phyloP scores from a whole-genome alignment of 1,140 invertebrate genomes.

The Diploscapter pachys region DNA sequence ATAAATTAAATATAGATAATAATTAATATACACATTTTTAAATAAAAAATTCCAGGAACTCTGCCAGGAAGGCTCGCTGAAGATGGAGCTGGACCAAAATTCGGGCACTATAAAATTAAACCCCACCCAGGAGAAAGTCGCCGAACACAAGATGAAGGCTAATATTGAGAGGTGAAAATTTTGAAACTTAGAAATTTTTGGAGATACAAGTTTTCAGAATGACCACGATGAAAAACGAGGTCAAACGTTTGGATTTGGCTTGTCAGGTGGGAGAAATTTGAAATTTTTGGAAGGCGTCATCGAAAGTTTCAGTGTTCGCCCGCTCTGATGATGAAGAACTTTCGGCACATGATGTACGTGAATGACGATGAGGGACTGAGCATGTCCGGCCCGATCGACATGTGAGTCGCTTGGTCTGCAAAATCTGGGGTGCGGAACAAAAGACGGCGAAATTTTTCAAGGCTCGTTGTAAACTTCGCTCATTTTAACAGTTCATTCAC shows the following conservation, averaged over 20 bases:
- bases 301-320: background rate
- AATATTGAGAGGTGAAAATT: background rate
- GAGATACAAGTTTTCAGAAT: conserved; percentile 7
- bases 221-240: background rate
- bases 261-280: conserved; percentile 1
- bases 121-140: background rate
- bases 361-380: no score
- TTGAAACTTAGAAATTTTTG: background rate
- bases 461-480: no score
- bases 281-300: background rate
- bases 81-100: background rate
- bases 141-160: background rate
- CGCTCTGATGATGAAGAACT: conserved; percentile 9
- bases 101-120: background rate
- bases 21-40: no score
- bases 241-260: conserved; percentile 6
- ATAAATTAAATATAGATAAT: no score
- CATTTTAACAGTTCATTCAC: no score
- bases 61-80: background rate
- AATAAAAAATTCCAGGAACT: conserved; percentile 1
- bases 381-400: conserved; percentile 2
- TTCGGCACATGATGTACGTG: background rate
- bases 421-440: no score
- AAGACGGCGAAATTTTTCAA: no score
- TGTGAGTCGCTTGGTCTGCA: background rate